Evolutionary conservation across 2,797 vertebrate species (phyloP), one percentile per base, ranked within the genome.

Genomic region (Triplophysa bombifrons): DNA sequence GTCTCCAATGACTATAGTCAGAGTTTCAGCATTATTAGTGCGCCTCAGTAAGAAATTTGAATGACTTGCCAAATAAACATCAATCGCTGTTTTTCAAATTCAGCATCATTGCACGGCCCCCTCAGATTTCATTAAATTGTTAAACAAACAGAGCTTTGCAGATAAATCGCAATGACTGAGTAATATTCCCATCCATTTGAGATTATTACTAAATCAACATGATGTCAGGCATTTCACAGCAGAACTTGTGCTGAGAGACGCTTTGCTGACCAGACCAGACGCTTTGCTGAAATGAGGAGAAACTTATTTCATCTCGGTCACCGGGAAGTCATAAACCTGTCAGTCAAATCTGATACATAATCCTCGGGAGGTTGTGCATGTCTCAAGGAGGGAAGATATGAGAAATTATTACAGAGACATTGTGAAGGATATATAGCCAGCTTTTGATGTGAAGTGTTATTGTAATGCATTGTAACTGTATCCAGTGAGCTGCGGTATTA

Each of bases 311-410:
- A 44, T 58, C 48, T 27, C 53, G 51, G 50, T 53, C 20, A 11
- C 50, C 46, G 72, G 20, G 56, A 82, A 61, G 48, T 27, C 69
- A 79, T 79, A 79, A 79, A 79, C 50, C 77, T 66, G 77, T 72
- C 77, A 55, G 22, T 79, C 69, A 79, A 27, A 72, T 72, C n/a
- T 25, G 56, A 78, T 38, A 78, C 17, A 27, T 30, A 79, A 44
- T 65, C 50, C 22, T 46, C 60, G 25, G 55, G 76, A 71, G 46
- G 44, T 63, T 71, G 67, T 10, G 38, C 41, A 20, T 30, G 50
- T 72, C 77, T 79, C 20, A 19, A 56, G 19, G 7, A 72, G 30
- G 30, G 12, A 20, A 22, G 27, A 72, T 51, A 65, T 65, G 50
- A 50, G 27, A 20, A 72, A 55, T 79, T 79, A 79, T 63, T 56